A percentile compares a stretch with the other conserved stretches of the same genome.
Conservation (phyloP, 2,888 invertebrate species). For the Rosalia funebris region DNA sequence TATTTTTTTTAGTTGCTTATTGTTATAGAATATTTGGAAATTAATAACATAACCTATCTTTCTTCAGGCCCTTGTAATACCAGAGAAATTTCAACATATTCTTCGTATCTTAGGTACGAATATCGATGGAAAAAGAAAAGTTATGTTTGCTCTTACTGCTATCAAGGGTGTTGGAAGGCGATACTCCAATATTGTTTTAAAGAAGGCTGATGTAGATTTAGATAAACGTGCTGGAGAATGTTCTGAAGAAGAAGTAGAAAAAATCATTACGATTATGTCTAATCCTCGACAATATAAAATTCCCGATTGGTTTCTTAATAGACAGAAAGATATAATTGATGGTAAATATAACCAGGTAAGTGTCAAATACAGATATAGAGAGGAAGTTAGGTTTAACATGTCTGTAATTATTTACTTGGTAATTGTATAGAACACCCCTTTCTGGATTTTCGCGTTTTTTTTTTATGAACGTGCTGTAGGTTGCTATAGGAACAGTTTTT, state of each 20-base stretch:
- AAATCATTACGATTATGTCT: conserved; percentile 96
- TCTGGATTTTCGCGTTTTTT: too few species aligned
- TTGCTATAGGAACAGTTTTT: too few species aligned
- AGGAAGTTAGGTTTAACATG: neutral
- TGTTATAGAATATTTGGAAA: too few species aligned
- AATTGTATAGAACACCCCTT: too few species aligned
- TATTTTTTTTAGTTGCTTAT: too few species aligned
- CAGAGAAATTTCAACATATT: conserved; percentile 99
- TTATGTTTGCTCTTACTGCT: conserved; percentile 98
- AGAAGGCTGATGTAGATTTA: conserved; percentile 98
- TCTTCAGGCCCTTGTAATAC: conserved; percentile 93
- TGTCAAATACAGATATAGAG: conserved; percentile 26
- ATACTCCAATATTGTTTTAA: conserved; percentile 96
- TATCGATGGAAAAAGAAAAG: conserved; percentile 96
- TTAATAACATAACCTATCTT: conserved; percentile 29
- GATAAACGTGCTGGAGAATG: conserved; percentile 99
- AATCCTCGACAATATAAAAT: conserved; percentile 99
- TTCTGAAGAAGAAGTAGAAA: conserved; percentile 98
- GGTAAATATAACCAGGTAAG: conserved; percentile 93
- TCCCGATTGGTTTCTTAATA: conserved; percentile 99
- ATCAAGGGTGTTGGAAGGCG: conserved; percentile 99
- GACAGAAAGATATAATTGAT: conserved; percentile 99
- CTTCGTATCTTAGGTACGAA: conserved; percentile 99
- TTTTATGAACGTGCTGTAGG: too few species aligned
- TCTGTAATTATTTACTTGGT: too few species aligned